Conservation (phyloP, 2,113 vertebrate species). For the Chaetodon trifascialis region DNA sequence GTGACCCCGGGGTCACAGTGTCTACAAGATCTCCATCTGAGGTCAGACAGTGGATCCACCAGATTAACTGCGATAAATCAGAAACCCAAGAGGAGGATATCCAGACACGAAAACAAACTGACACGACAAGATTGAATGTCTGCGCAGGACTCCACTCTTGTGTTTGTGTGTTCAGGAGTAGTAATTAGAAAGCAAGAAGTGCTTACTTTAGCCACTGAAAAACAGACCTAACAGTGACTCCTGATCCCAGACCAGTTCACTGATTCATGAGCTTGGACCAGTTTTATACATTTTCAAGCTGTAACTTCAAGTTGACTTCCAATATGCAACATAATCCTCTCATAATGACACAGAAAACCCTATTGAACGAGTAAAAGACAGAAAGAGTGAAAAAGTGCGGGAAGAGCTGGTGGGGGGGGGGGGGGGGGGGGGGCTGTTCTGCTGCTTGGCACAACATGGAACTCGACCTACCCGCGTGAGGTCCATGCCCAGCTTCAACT, state of each 20-base stretch:
- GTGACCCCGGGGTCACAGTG: constrained; percentile 1
- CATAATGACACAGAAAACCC: no score
- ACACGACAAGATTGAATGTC: constrained; percentile 60
- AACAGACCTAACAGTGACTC: not conserved
- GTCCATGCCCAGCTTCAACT: constrained; percentile 99
- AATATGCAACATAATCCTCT: not conserved
- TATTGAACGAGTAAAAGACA: not conserved
- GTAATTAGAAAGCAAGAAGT: constrained; percentile 37
- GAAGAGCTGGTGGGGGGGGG: not conserved
- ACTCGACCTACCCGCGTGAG: constrained; percentile 92
- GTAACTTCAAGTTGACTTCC: no score
- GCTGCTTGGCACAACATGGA: constrained; percentile 9
- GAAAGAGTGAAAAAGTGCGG: not conserved
- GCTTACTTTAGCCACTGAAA: constrained; percentile 8
- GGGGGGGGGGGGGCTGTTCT: not conserved
- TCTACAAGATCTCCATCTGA: constrained; percentile 30
- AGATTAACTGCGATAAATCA: constrained; percentile 45
- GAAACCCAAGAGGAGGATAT: constrained; percentile 71
- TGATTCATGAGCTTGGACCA: no score
- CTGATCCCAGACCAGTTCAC: not conserved
- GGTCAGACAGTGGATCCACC: constrained; percentile 11
- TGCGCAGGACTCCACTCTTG: not conserved
- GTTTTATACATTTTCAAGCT: no score
- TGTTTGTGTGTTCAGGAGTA: not conserved
- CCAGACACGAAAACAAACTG: constrained; percentile 52